phyloP scores from a whole-genome alignment of 2,888 invertebrate genomes.

The Ptychoptera albimana region DNA sequence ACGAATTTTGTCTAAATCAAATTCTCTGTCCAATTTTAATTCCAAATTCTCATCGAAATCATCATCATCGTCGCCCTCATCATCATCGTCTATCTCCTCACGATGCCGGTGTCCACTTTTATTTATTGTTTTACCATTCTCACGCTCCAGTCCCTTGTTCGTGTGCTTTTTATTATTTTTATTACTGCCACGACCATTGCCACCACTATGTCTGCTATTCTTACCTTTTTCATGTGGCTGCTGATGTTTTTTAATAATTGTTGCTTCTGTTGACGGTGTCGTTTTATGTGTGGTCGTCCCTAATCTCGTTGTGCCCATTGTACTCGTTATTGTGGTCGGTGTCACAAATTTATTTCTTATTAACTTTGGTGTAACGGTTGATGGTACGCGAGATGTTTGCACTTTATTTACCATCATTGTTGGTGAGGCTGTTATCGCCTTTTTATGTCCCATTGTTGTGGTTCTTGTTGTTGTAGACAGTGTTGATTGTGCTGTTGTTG shows the following conservation, averaged over 20 bases:
- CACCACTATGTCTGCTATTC: not conserved
- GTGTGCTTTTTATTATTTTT: not conserved
- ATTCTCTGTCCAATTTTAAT: slow-evolving; percentile 11
- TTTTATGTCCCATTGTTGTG: not conserved
- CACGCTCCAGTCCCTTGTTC: not conserved
- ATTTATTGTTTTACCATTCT: slow-evolving; percentile 9
- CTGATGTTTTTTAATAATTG: not conserved
- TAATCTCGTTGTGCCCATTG: not conserved
- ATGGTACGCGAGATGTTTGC: not conserved
- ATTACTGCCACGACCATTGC: not conserved
- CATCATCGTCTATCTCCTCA: not conserved
- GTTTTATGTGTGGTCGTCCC: not conserved
- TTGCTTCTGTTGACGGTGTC: not conserved
- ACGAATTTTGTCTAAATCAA: slow-evolving; percentile 16
- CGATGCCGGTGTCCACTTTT: slow-evolving; percentile 2
- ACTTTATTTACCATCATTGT: not conserved
- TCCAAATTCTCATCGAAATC: slow-evolving; percentile 9
- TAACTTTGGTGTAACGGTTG: not conserved
- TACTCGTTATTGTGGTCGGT: not conserved
- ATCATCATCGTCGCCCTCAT: slow-evolving; percentile 8
- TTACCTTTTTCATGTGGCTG: not conserved
- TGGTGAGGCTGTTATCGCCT: slow-evolving; percentile 1
- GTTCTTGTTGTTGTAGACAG: slow-evolving; percentile 3
- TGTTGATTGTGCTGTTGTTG: not conserved
- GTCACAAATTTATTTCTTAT: not conserved